Evolutionary conservation across 2,888 invertebrate genomes (phyloP), one percentile per base, ranked within the genome.

Genomic region (Spisula subtruncata): DNA sequence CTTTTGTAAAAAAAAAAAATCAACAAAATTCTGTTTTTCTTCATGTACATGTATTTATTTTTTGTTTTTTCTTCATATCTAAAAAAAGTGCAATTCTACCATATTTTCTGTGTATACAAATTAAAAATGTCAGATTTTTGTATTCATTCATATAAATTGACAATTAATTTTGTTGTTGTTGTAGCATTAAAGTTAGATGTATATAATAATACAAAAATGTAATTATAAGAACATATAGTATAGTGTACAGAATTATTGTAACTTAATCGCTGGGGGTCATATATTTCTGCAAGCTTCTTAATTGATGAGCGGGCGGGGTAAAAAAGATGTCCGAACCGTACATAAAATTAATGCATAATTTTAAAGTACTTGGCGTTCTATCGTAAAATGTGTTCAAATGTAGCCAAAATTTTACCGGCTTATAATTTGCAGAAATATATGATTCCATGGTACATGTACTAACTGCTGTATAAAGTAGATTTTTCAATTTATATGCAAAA

Each of bases 41-140:
- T 25, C n/a, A n/a, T 20, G 2, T 66, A 10, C 25, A n/a, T 66
- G 60, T 25, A n/a, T 10, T n/a, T 66, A 4, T 66, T 25, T 66
- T 66, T 25, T 25, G 25, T 10, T 66, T 66, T 66, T 20, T 25
- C n/a, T 66, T 60, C 60, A 60, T 66, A 66, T 66, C 60, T 66
- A 25, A 66, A 66, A 66, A 60, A 66, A 66, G 60, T 66, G 60
- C 60, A 66, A 66, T 66, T 66, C 25, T 66, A 81, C n/a, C 51
- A 81, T 81, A 46, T 81, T 81, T 29, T 81, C 16, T 46, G 46
- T 81, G 25, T 25, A 56, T 56, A 66, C 25, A 25, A n/a, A 66
- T 66, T 20, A 56, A n/a, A 56, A n/a, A 18, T 56, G 20, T 56
- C 5, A n/a, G 16, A 20, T 56, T n/a, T 56, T 56, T 56, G 56